phyloP scores from a whole-genome alignment of 2,888 invertebrate species.

The Drosophila nr. perissopoda region DNA sequence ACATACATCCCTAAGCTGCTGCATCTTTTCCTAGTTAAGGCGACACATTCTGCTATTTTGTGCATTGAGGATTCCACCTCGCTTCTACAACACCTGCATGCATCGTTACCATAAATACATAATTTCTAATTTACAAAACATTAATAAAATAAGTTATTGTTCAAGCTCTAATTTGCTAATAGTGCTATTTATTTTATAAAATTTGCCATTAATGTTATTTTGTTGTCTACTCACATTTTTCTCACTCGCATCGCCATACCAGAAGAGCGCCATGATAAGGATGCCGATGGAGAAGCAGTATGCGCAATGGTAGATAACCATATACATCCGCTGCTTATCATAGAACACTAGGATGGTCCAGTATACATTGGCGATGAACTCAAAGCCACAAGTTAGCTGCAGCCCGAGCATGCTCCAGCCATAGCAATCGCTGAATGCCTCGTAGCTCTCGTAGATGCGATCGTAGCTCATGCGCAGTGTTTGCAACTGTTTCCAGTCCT shows the following conservation, averaged over 20 bases:
- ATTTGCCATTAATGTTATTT: neutral
- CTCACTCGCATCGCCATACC: constrained; percentile 69
- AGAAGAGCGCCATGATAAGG: constrained; percentile 66
- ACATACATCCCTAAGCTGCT: too few relatives aligned
- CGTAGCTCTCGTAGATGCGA: constrained; percentile 75
- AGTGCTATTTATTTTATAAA: neutral
- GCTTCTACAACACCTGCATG: too few relatives aligned
- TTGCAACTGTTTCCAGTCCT: constrained; percentile 67
- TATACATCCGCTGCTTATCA: constrained; percentile 11
- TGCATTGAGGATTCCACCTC: too few relatives aligned
- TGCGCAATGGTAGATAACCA: constrained; percentile 61
- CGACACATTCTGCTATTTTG: too few relatives aligned
- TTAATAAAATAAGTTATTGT: neutral
- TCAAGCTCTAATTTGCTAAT: neutral
- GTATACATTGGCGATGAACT: constrained; percentile 82
- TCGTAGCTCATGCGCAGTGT: constrained; percentile 76
- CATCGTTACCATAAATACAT: too few relatives aligned
- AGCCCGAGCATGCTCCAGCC: constrained; percentile 83
- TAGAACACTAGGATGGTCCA: constrained; percentile 71
- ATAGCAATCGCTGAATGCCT: constrained; percentile 75
- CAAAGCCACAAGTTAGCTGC: constrained; percentile 76
- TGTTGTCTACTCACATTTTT: constrained; percentile 70
- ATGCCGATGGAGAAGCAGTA: constrained; percentile 56
- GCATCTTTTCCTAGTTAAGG: too few relatives aligned
- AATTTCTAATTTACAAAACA: neutral